Percentiles rank a stretch among this genome's conserved stretches.
Conservation (phyloP, 2,113 vertebrate genomes). For the Sisor rabdophorus region DNA sequence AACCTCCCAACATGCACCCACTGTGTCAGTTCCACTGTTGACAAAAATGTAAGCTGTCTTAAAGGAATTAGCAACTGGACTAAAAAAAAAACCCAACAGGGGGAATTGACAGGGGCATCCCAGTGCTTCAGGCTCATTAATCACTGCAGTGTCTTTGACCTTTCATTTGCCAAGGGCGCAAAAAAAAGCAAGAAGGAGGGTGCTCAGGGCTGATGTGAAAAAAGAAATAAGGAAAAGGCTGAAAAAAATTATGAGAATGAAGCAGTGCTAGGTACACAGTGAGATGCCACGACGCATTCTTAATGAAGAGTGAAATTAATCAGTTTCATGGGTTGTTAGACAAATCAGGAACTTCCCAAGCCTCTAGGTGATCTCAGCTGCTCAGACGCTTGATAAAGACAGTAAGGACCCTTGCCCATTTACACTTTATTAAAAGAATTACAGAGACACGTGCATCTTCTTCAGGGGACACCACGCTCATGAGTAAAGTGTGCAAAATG, state of each 20-base stretch:
- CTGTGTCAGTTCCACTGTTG: constrained; percentile 40
- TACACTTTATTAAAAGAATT: constrained; percentile 72
- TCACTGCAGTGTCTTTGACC: constrained; percentile 79
- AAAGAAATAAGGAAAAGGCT: constrained; percentile 40
- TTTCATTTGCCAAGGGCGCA: constrained; percentile 80
- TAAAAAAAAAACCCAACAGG: constrained; percentile 53
- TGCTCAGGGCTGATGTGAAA: constrained; percentile 44
- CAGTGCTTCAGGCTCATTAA: constrained; percentile 78
- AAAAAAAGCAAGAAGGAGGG: constrained; percentile 61
- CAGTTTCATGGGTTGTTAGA: constrained; percentile 70
- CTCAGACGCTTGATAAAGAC: constrained; percentile 64
- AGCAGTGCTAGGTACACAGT: constrained; percentile 50
- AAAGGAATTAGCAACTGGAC: constrained; percentile 71
- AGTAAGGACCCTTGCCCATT: constrained; percentile 66
- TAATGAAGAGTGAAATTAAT: constrained; percentile 78
- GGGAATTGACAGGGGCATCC: constrained; percentile 70
- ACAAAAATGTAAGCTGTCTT: constrained; percentile 63
- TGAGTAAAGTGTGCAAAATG: constrained; percentile 59
- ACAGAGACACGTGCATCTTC: constrained; percentile 62
- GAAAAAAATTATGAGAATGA: constrained; percentile 1
- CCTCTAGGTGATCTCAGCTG: constrained; percentile 69
- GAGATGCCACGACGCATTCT: constrained; percentile 69
- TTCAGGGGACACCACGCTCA: constrained; percentile 58
- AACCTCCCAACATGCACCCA: not conserved
- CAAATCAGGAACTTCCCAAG: constrained; percentile 69